phyloP scores from a whole-genome alignment of 2,797 vertebrate genomes.

The Siniperca scherzeri region DNA sequence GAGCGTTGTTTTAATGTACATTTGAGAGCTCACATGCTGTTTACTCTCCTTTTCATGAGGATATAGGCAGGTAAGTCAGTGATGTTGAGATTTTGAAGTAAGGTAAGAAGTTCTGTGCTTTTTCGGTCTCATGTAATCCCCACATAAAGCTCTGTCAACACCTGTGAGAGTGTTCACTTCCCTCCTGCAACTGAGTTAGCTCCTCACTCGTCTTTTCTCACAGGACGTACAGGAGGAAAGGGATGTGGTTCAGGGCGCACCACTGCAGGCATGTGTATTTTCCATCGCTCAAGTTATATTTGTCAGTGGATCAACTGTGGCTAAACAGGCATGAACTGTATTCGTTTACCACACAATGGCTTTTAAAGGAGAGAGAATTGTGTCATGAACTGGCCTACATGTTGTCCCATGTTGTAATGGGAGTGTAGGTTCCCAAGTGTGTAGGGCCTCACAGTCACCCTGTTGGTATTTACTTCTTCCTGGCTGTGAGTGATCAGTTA shows the following conservation, averaged over 20 bases:
- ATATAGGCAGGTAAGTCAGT: background rate
- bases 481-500: slow-evolving; percentile 55
- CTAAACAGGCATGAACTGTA: slow-evolving; percentile 49
- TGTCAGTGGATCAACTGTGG: slow-evolving; percentile 63
- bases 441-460: slow-evolving; percentile 23
- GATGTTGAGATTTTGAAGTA: slow-evolving; percentile 13
- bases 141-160: slow-evolving; percentile 60
- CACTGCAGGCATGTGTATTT: slow-evolving; percentile 57
- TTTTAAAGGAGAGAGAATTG: slow-evolving; percentile 47
- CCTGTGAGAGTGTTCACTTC: slow-evolving; percentile 58
- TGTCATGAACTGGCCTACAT: slow-evolving; percentile 54
- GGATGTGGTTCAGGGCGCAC: slow-evolving; percentile 65
- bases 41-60: slow-evolving; percentile 16
- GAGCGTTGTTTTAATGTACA: background rate
- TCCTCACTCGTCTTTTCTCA: slow-evolving; percentile 37
- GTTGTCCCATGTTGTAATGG: slow-evolving; percentile 33
- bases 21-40: background rate
- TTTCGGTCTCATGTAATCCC: slow-evolving; percentile 54
- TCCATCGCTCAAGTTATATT: slow-evolving; percentile 63
- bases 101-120: slow-evolving; percentile 32
- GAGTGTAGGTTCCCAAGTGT: slow-evolving; percentile 27
- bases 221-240: slow-evolving; percentile 65
- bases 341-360: slow-evolving; percentile 41
- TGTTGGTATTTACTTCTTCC: slow-evolving; percentile 38
- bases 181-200: slow-evolving; percentile 47